A percentile compares a stretch with the other conserved stretches of the same genome.
Evolutionary conservation across 2,113 vertebrate species (phyloP).

Genomic region (Tetraodon nigroviridis): DNA sequence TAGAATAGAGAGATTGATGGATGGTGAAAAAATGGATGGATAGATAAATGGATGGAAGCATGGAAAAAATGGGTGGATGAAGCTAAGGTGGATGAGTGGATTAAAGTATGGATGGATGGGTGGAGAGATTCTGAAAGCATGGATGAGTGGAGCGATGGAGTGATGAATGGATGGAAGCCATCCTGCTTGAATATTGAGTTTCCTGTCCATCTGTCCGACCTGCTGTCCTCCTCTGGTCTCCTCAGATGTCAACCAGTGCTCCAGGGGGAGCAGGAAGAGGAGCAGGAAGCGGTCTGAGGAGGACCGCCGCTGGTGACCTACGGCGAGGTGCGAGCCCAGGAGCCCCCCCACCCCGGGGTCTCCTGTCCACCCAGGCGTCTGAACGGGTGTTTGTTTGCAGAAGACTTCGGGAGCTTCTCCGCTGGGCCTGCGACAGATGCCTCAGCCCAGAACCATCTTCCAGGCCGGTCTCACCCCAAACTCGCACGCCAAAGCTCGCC

Average conservation of each 20-base stretch:
- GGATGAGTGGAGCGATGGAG: too few relatives aligned
- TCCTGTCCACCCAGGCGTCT: neutral
- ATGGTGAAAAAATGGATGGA: too few relatives aligned
- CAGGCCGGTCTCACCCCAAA: conserved; percentile 51
- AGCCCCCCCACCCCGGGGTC: too few relatives aligned
- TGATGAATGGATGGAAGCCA: too few relatives aligned
- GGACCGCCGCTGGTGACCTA: conserved; percentile 59
- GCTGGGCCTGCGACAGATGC: conserved; percentile 53
- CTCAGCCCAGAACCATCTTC: conserved; percentile 63
- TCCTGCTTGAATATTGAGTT: conserved; percentile 11
- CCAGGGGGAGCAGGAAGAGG: conserved; percentile 59
- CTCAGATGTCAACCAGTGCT: conserved; percentile 46
- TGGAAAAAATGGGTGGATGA: too few relatives aligned
- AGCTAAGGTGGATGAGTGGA: too few relatives aligned
- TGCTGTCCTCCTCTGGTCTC: conserved; percentile 28
- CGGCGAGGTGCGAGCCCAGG: conserved; percentile 50
- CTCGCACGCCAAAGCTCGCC: conserved; percentile 44
- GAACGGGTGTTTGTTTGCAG: conserved; percentile 21
- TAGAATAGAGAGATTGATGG: too few relatives aligned
- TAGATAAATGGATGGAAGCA: too few relatives aligned
- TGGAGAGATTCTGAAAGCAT: too few relatives aligned
- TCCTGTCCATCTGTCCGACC: neutral
- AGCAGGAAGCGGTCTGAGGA: conserved; percentile 62
- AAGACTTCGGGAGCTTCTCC: conserved; percentile 35
- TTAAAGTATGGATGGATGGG: too few relatives aligned